Conservation (phyloP, 2,888 invertebrate species). For the Pseudoips prasinana region DNA sequence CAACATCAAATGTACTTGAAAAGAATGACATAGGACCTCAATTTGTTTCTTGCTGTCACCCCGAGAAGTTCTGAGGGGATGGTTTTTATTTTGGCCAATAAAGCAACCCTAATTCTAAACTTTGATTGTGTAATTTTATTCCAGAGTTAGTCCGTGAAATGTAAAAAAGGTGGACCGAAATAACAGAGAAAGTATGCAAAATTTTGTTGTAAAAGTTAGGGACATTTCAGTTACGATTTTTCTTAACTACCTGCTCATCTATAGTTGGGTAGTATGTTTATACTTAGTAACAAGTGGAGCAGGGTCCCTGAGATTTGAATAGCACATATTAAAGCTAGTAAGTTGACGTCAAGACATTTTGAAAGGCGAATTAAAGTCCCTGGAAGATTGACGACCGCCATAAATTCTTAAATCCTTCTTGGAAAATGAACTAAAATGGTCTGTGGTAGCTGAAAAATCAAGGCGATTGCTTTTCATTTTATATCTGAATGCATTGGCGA, state of each 20-base stretch:
- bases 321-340: conserved; percentile 7
- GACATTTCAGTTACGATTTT: conserved; percentile 15
- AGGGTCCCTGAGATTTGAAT: conserved; percentile 9
- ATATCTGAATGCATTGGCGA: conserved; percentile 29
- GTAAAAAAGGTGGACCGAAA: conserved; percentile 20
- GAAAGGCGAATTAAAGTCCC: conserved; percentile 18
- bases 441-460: conserved; percentile 35
- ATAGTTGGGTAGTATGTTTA: conserved; percentile 10
- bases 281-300: conserved; percentile 5
- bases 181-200: conserved; percentile 19
- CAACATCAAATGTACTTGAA: conserved; percentile 39
- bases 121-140: conserved; percentile 44
- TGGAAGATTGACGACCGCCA: conserved; percentile 23
- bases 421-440: conserved; percentile 29
- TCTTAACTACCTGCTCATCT: conserved; percentile 10
- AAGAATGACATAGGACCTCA: conserved; percentile 25
- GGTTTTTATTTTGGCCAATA: conserved; percentile 40
- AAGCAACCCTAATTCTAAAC: conserved; percentile 44
- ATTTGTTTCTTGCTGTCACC: conserved; percentile 35
- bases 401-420: conserved; percentile 25
- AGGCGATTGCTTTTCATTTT: conserved; percentile 31
- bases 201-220: conserved; percentile 14
- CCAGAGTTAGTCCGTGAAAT: conserved; percentile 34
- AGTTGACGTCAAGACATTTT: conserved; percentile 5
- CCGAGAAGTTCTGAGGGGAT: conserved; percentile 28